A percentile compares a stretch with the other conserved stretches of the same genome.
These are phyloP conservation scores for Agrotis ipsilon DNA, from an alignment of 2,888 invertebrate species.

Conservation along the genomic window DNA sequence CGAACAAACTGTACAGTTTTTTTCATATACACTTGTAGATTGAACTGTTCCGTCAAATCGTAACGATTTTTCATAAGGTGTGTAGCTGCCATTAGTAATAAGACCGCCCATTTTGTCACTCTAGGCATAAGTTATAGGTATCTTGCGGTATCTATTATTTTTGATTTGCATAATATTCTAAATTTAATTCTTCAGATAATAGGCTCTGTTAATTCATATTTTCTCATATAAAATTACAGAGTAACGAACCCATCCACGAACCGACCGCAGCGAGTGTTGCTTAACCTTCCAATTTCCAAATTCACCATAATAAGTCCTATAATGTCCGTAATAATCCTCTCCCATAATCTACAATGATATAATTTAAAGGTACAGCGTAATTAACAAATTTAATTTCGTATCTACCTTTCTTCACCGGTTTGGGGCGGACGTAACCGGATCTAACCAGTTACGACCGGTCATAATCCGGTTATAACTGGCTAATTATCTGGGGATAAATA, in stretches of 20 bases:
- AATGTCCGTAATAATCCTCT: slow-evolving; percentile 22
- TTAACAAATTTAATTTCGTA: slow-evolving; percentile 59
- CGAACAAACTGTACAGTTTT: no score
- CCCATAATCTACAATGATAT: slow-evolving; percentile 39
- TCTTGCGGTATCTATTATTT: no score
- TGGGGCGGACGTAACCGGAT: slow-evolving; percentile 52
- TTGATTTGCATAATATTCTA: no score
- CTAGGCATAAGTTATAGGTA: no score
- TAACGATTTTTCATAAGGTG: no score
- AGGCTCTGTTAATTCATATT: neutral
- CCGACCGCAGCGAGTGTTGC: neutral
- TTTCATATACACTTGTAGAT: no score
- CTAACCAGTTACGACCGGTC: slow-evolving; percentile 57
- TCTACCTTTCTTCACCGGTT: slow-evolving; percentile 55
- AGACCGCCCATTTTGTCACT: no score
- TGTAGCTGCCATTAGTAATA: no score
- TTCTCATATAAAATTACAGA: neutral
- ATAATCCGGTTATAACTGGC: slow-evolving; percentile 55
- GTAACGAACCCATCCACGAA: neutral
- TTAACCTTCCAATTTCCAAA: neutral
- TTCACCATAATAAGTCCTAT: neutral
- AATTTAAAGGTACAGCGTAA: slow-evolving; percentile 45
- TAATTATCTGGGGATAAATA: slow-evolving; percentile 54
- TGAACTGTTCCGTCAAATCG: no score
- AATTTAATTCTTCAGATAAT: no score